Evolutionary conservation across 2,113 vertebrate species (phyloP).

Genomic region (Gobiocypris rarus): DNA sequence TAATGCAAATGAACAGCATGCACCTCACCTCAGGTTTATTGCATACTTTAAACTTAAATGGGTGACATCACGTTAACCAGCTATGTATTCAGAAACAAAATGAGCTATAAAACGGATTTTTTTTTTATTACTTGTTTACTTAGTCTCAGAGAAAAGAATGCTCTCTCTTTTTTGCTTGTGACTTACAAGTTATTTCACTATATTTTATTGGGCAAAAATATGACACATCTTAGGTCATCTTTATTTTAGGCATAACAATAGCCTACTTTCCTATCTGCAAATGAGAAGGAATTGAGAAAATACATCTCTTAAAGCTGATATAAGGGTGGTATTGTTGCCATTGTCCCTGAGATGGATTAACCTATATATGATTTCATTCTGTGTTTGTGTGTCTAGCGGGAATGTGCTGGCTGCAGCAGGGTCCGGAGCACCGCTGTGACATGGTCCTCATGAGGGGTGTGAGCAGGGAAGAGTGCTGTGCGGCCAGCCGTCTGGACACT

Average conservation of each 20-base stretch:
- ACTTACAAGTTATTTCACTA: not conserved
- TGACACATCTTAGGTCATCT: not conserved
- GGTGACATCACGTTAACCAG: not conserved
- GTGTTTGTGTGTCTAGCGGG: constrained; percentile 77
- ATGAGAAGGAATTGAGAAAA: not conserved
- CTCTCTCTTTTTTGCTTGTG: not conserved
- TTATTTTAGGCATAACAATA: not conserved
- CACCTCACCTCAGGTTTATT: not conserved
- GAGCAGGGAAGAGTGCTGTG: constrained; percentile 90
- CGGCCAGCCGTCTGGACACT: constrained; percentile 83
- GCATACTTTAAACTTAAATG: not conserved
- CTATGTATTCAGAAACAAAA: not conserved
- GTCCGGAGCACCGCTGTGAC: constrained; percentile 86
- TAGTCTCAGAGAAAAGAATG: not conserved
- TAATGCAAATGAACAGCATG: not conserved
- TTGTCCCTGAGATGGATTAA: not conserved
- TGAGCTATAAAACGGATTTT: not conserved
- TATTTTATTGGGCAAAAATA: not conserved
- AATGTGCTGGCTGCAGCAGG: constrained; percentile 94
- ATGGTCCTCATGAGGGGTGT: constrained; percentile 89
- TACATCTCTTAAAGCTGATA: not conserved
- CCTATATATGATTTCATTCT: constrained; percentile 11
- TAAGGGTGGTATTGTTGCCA: not conserved
- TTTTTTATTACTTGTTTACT: too few relatives aligned
- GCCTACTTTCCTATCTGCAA: not conserved